A percentile compares a stretch with the other conserved stretches of the same genome.
Conservation (phyloP, 2,888 invertebrate species). For the Melanotus villosus region DNA sequence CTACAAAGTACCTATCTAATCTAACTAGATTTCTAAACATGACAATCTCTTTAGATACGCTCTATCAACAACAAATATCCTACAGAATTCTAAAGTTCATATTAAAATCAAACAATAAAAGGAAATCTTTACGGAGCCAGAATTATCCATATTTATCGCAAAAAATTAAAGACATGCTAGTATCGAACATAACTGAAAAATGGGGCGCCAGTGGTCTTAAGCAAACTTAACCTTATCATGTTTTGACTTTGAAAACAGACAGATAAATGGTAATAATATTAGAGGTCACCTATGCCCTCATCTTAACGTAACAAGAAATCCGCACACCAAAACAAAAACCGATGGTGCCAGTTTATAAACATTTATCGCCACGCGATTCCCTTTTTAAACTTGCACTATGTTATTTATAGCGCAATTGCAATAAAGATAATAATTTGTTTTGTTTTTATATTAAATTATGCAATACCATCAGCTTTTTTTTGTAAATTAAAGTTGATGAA, state of each 20-base stretch:
- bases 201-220: slow-evolving; percentile 4
- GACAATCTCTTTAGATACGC: too few species aligned
- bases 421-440: background rate
- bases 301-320: too few species aligned
- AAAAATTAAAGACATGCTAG: too few species aligned
- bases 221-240: slow-evolving; percentile 2
- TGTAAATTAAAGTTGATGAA: too few species aligned
- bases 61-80: too few species aligned
- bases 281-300: slow-evolving; percentile 10
- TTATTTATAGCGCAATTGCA: background rate
- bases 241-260: slow-evolving; percentile 3
- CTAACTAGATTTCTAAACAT: too few species aligned
- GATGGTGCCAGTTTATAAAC: background rate
- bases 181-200: background rate
- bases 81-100: too few species aligned
- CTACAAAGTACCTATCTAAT: too few species aligned
- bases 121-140: too few species aligned
- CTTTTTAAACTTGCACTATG: background rate
- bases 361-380: background rate
- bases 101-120: too few species aligned
- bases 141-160: too few species aligned
- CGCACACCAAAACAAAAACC: slow-evolving; percentile 1
- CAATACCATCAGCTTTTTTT: too few species aligned
- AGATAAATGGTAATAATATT: background rate
- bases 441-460: background rate